Conservation (phyloP, 2,113 vertebrate species). For the Pteruthius melanotis region DNA sequence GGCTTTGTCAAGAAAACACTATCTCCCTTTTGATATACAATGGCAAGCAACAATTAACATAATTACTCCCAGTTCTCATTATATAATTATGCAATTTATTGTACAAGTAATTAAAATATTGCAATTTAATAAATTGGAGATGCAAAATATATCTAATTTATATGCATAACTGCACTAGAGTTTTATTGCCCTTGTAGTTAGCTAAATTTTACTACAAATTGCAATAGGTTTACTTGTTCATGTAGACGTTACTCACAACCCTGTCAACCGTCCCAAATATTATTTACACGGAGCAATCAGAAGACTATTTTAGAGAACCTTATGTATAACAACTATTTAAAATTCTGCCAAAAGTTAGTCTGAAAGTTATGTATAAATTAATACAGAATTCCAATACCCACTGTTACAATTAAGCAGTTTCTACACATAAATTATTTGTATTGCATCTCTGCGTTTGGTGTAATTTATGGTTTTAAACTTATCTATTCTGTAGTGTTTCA, state of each 20-base stretch:
- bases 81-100: constrained; percentile 26
- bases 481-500: not conserved
- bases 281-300: not conserved
- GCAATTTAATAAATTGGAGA: not conserved
- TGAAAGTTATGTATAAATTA: not conserved
- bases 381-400: not conserved
- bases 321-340: not conserved
- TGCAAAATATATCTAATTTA: not conserved
- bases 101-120: constrained; percentile 42
- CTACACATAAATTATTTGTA: not conserved
- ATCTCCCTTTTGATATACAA: not conserved
- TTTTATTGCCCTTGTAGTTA: not conserved
- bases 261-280: not conserved
- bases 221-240: not conserved
- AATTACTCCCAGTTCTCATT: constrained; percentile 31
- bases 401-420: not conserved
- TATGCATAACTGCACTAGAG: not conserved
- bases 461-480: not conserved
- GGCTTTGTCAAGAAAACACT: constrained; percentile 5
- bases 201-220: constrained; percentile 11
- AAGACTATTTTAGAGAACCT: not conserved
- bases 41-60: constrained; percentile 3
- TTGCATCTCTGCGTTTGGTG: not conserved
- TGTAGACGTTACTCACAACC: not conserved
- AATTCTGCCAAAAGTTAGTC: not conserved